A percentile compares a stretch with the other conserved stretches of the same genome.
These are phyloP conservation scores for Drosophila funebris DNA, from an alignment of 1,140 invertebrate species.

Conservation along the genomic window DNA sequence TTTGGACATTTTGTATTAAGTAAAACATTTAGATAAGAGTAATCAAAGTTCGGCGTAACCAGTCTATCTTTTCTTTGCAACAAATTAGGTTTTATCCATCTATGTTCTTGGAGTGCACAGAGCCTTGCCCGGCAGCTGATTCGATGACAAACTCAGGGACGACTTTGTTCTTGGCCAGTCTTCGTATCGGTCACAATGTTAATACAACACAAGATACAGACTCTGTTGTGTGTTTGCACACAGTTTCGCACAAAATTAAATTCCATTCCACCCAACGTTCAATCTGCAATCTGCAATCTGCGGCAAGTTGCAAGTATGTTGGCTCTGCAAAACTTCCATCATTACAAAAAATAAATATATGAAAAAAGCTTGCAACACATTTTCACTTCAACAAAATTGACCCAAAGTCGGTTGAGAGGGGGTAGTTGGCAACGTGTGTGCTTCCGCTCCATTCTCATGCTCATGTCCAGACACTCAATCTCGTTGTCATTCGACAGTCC, in stretches of 20 bases:
- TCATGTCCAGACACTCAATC: conserved; percentile 56
- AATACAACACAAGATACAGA: conserved; percentile 3
- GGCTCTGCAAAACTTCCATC: conserved; percentile 15
- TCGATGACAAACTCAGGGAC: conserved; percentile 12
- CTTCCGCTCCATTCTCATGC: neutral
- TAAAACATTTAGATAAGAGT: neutral
- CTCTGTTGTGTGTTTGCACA: conserved; percentile 34
- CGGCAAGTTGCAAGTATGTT: conserved; percentile 18
- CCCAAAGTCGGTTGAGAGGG: conserved; percentile 3
- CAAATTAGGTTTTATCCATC: conserved; percentile 67
- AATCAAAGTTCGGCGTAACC: neutral
- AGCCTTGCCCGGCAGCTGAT: conserved; percentile 17
- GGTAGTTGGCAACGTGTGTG: conserved; percentile 1
- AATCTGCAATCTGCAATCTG: conserved; percentile 26
- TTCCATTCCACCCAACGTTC: conserved; percentile 46
- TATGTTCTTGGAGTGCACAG: conserved; percentile 1
- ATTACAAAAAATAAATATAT: neutral
- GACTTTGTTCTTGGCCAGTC: conserved; percentile 24
- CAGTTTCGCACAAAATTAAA: conserved; percentile 70
- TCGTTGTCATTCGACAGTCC: conserved; percentile 36
- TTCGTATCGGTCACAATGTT: conserved; percentile 31
- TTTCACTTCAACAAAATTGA: conserved; percentile 26
- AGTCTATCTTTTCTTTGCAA: conserved; percentile 64
- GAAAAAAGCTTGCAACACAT: conserved; percentile 2
- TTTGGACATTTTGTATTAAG: neutral